Percentiles rank a stretch among this genome's conserved stretches.
These are phyloP conservation scores for Pectinophora gossypiella DNA, from an alignment of 1,140 invertebrate species.

Conservation along the genomic window DNA sequence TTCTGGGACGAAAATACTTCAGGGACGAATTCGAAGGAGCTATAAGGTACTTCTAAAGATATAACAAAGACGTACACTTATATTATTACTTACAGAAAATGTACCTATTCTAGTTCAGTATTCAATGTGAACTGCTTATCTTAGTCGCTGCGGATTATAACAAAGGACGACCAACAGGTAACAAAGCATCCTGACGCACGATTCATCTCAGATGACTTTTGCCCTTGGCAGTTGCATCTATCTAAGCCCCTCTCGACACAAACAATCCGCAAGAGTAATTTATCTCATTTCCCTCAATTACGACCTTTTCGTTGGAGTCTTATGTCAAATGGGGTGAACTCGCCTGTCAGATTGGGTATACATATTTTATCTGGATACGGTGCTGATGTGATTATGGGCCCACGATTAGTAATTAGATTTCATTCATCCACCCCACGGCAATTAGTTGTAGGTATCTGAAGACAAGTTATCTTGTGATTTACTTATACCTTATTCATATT, in stretches of 20 bases:
- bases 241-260: slow-evolving; percentile 25
- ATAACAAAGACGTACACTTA: too few relatives aligned
- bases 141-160: too few relatives aligned
- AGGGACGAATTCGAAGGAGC: too few relatives aligned
- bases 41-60: too few relatives aligned
- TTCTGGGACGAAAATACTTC: too few relatives aligned
- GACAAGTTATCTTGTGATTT: too few relatives aligned
- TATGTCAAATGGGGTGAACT: slow-evolving; percentile 46
- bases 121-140: too few relatives aligned
- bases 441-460: too few relatives aligned
- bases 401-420: not conserved
- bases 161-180: too few relatives aligned
- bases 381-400: slow-evolving; percentile 8
- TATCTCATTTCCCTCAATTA: slow-evolving; percentile 64
- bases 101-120: too few relatives aligned
- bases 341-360: slow-evolving; percentile 21
- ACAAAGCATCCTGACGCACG: not conserved
- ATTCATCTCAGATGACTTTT: not conserved
- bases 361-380: slow-evolving; percentile 22
- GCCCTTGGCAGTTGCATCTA: slow-evolving; percentile 1
- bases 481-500: too few relatives aligned
- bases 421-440: not conserved
- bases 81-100: too few relatives aligned
- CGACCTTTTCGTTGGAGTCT: slow-evolving; percentile 40
- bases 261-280: slow-evolving; percentile 52